phyloP scores from a whole-genome alignment of 2,888 invertebrate species.

The Rhopalosiphum nymphaeae region DNA sequence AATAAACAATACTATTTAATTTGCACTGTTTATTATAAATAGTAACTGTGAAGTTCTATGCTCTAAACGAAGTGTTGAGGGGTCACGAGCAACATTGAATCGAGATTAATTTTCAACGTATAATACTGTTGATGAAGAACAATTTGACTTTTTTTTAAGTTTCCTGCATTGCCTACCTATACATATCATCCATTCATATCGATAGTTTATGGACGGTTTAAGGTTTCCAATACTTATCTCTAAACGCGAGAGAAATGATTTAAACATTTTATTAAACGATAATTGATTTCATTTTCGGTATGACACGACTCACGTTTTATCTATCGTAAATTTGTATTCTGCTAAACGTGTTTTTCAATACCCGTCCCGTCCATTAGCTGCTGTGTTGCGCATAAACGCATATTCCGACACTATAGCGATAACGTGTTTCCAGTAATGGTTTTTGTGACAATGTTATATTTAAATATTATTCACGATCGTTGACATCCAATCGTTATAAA shows the following conservation, averaged over 20 bases:
- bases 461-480: neutral
- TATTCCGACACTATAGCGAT: too few relatives aligned
- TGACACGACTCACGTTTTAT: neutral
- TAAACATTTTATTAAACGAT: neutral
- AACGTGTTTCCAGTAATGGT: neutral
- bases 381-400: too few relatives aligned
- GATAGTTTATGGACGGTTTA: neutral
- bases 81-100: neutral
- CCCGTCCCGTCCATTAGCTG: too few relatives aligned
- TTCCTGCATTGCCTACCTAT: too few relatives aligned
- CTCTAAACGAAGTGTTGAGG: neutral
- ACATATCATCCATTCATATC: neutral
- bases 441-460: slow-evolving; percentile 67
- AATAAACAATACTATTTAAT: neutral
- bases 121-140: neutral
- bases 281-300: neutral
- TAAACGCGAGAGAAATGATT: neutral
- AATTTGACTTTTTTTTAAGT: neutral
- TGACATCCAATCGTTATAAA: neutral
- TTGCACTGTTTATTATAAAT: neutral
- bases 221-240: neutral
- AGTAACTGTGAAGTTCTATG: neutral
- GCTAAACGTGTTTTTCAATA: neutral
- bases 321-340: neutral
- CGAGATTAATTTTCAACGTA: neutral